A percentile compares a stretch with the other conserved stretches of the same genome.
These are phyloP conservation scores for Menidia beryllina DNA, from an alignment of 2,113 vertebrate species.

Conservation along the genomic window DNA sequence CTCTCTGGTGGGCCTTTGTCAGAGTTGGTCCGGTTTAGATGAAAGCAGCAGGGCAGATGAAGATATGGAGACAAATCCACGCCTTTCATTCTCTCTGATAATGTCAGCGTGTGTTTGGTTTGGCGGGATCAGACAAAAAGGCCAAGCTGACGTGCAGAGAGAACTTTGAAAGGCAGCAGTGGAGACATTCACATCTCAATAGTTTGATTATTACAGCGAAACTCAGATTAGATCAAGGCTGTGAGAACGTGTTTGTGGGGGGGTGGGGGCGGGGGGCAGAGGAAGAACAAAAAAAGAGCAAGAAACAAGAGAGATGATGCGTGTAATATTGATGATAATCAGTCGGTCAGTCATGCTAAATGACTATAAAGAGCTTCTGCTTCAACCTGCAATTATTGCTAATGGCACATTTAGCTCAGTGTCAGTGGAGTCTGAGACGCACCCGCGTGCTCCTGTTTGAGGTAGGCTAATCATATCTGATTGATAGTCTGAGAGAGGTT, in stretches of 20 bases:
- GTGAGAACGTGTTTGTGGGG: too few species aligned
- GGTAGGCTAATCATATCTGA: slow-evolving; percentile 59
- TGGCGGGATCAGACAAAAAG: slow-evolving; percentile 28
- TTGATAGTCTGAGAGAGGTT: slow-evolving; percentile 54
- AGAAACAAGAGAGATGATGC: slow-evolving; percentile 17
- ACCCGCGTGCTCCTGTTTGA: slow-evolving; percentile 18
- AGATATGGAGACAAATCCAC: slow-evolving; percentile 40
- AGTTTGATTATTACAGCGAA: slow-evolving; percentile 34
- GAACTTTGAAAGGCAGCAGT: slow-evolving; percentile 33
- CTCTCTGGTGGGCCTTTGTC: slow-evolving; percentile 13
- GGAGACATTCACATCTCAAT: slow-evolving; percentile 24
- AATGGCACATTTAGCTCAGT: slow-evolving; percentile 65
- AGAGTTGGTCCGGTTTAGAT: slow-evolving; percentile 34
- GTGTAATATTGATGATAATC: slow-evolving; percentile 55
- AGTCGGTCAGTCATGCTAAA: slow-evolving; percentile 61
- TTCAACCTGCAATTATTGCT: slow-evolving; percentile 67
- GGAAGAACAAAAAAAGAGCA: not conserved
- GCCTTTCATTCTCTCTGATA: slow-evolving; percentile 45
- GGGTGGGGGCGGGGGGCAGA: not conserved
- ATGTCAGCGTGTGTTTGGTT: slow-evolving; percentile 45
- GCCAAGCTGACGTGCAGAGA: slow-evolving; percentile 45
- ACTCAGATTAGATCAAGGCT: slow-evolving; percentile 7
- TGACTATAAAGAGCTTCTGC: slow-evolving; percentile 51
- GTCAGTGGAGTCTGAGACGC: slow-evolving; percentile 30
- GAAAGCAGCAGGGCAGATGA: slow-evolving; percentile 46